Conservation (phyloP, 2,888 invertebrate species). For the Thereva unica region DNA sequence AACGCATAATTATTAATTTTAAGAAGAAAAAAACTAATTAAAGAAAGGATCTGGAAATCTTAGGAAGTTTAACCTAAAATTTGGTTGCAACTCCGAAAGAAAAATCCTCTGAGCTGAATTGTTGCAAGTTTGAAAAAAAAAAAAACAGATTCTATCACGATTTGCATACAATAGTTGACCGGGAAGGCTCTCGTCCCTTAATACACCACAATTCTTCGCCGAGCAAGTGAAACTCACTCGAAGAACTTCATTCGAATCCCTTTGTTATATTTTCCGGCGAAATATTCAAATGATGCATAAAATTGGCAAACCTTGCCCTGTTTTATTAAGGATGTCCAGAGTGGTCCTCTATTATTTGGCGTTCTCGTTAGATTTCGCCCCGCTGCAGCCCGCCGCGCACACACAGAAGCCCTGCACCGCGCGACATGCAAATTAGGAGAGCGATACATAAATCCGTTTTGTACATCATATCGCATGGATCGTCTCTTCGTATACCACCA, state of each 20-base stretch:
- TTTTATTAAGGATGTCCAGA: slow-evolving; percentile 23
- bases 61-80: too few species aligned
- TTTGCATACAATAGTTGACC: slow-evolving; percentile 39
- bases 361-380: not conserved
- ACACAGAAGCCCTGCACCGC: slow-evolving; percentile 22
- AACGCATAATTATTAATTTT: too few species aligned
- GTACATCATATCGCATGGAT: slow-evolving; percentile 27
- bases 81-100: too few species aligned
- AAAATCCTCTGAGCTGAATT: not conserved
- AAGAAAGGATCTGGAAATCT: too few species aligned
- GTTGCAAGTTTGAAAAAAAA: slow-evolving; percentile 38
- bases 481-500: slow-evolving; percentile 21
- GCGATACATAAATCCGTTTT: slow-evolving; percentile 22
- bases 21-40: too few species aligned
- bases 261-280: slow-evolving; percentile 40
- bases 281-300: slow-evolving; percentile 42
- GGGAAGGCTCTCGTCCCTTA: slow-evolving; percentile 8
- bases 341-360: slow-evolving; percentile 20
- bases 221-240: slow-evolving; percentile 8
- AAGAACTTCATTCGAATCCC: slow-evolving; percentile 33
- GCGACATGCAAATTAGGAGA: slow-evolving; percentile 28
- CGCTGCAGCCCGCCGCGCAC: not conserved
- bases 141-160: slow-evolving; percentile 36
- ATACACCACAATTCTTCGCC: slow-evolving; percentile 16
- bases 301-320: slow-evolving; percentile 35